Evolutionary conservation across 2,113 vertebrate genomes (phyloP).

Genomic region (Anser brachyrhynchus): DNA sequence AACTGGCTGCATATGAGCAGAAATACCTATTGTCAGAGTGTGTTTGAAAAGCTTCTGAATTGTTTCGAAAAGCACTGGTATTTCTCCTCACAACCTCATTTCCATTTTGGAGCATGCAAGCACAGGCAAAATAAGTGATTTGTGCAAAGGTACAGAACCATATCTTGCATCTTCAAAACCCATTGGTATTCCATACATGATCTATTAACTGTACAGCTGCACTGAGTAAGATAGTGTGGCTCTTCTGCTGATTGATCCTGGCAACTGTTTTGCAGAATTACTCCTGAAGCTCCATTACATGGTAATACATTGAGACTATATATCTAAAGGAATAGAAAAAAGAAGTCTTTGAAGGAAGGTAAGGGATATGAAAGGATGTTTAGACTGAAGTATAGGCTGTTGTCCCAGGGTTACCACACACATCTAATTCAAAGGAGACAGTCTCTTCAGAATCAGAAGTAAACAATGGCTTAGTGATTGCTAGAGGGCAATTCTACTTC

Average conservation of each 20-base stretch:
- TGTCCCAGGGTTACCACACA: neutral
- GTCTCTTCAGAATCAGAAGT: neutral
- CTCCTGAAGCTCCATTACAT: neutral
- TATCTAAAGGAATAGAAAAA: neutral
- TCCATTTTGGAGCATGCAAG: neutral
- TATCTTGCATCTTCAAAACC: neutral
- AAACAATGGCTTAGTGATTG: neutral
- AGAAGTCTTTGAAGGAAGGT: neutral
- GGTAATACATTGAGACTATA: neutral
- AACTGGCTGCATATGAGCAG: neutral
- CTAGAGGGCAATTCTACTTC: neutral
- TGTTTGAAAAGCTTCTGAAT: neutral
- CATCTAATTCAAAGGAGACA: neutral
- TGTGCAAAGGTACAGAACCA: neutral
- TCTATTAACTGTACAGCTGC: neutral
- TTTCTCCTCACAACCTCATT: neutral
- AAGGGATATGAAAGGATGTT: neutral
- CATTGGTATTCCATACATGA: neutral
- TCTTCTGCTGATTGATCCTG: neutral
- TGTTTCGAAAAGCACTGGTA: neutral
- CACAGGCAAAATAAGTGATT: neutral
- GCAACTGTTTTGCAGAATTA: neutral
- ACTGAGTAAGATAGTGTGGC: neutral
- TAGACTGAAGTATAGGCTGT: neutral
- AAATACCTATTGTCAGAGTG: neutral